phyloP scores from a whole-genome alignment of 2,797 vertebrate species.

The Leuciscus waleckii region DNA sequence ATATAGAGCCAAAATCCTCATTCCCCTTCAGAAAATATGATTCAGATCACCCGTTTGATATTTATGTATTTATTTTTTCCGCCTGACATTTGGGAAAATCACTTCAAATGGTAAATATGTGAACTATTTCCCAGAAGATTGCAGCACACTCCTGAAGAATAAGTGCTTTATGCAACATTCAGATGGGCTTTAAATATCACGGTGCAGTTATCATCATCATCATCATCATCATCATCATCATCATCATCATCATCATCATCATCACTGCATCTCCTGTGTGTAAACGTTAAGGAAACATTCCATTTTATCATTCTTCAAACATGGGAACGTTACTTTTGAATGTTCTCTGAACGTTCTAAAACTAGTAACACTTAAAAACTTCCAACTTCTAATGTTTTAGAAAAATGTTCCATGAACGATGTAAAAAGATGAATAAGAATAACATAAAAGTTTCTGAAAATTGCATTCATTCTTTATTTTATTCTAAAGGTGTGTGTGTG shows the following conservation, averaged over 20 bases:
- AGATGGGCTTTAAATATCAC: slow-evolving; percentile 19
- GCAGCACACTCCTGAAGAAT: neutral
- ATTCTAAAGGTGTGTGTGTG: too few species aligned
- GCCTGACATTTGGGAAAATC: slow-evolving; percentile 52
- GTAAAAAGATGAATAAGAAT: neutral
- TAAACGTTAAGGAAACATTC: too few species aligned
- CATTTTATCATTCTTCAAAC: too few species aligned
- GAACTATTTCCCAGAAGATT: slow-evolving; percentile 49
- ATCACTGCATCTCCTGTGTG: too few species aligned
- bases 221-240: too few species aligned
- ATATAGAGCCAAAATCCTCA: slow-evolving; percentile 22
- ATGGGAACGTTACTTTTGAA: neutral
- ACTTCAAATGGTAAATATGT: slow-evolving; percentile 61
- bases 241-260: too few species aligned
- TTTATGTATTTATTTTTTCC: slow-evolving; percentile 17
- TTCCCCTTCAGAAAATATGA: slow-evolving; percentile 59
- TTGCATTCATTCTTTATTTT: too few species aligned
- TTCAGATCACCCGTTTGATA: slow-evolving; percentile 49
- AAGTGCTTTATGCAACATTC: slow-evolving; percentile 35
- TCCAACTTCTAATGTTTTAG: neutral
- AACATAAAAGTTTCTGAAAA: too few species aligned
- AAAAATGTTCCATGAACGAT: neutral
- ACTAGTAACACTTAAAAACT: neutral
- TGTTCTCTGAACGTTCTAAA: too few species aligned
- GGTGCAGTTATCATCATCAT: neutral